Evolutionary conservation across 2,797 vertebrate genomes (phyloP).

Genomic region (Bryconaethiops microstoma): DNA sequence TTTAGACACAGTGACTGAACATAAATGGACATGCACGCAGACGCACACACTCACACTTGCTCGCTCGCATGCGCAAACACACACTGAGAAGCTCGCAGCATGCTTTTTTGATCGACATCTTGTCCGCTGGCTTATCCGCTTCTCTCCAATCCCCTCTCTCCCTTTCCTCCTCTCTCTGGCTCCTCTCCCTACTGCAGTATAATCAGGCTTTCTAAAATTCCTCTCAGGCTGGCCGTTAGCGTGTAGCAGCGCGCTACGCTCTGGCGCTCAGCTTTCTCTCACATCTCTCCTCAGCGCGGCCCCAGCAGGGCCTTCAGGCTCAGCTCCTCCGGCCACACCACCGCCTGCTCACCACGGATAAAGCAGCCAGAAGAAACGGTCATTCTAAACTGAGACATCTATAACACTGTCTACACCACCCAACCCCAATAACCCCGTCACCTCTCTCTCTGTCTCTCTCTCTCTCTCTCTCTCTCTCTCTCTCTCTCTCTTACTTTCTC

Average conservation of each 20-base stretch:
- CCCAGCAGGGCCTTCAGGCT: constrained; percentile 63
- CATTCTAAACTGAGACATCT: constrained; percentile 49
- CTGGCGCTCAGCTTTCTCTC: constrained; percentile 63
- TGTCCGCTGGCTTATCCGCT: constrained; percentile 11
- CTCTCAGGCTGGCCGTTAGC: constrained; percentile 62
- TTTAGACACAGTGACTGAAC: constrained; percentile 26
- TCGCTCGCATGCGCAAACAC: neutral
- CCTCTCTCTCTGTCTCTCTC: constrained; percentile 1
- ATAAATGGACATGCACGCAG: constrained; percentile 1
- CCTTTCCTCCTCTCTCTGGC: neutral
- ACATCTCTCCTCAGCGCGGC: constrained; percentile 63
- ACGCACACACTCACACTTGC: neutral
- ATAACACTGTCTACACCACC: constrained; percentile 36
- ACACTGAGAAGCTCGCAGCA: neutral
- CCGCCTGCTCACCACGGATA: constrained; percentile 75
- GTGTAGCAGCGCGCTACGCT: constrained; percentile 60
- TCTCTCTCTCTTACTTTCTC: neutral
- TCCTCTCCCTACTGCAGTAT: constrained; percentile 13
- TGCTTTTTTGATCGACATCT: constrained; percentile 14
- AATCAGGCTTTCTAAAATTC: constrained; percentile 1
- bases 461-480: neutral
- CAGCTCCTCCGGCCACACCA: constrained; percentile 72
- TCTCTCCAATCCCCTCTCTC: neutral
- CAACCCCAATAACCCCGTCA: constrained; percentile 3
- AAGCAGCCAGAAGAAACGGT: constrained; percentile 68